phyloP scores from a whole-genome alignment of 2,888 invertebrate species.

The Dendrolimus houi region DNA sequence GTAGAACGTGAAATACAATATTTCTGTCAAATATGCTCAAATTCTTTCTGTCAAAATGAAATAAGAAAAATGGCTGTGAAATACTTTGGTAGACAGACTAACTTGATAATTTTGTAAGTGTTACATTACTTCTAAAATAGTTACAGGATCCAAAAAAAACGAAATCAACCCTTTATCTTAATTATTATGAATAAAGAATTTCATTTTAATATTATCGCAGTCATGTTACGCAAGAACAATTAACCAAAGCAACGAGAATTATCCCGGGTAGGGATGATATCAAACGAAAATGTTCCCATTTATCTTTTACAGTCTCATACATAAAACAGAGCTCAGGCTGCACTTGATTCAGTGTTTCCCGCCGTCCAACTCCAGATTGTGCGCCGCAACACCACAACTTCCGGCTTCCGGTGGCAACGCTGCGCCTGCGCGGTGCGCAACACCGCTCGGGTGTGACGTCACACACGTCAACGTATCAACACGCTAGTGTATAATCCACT shows the following conservation, averaged over 20 bases:
- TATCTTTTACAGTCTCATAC: conserved; percentile 57
- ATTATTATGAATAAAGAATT: too few relatives aligned
- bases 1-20: too few relatives aligned
- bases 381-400: conserved; percentile 69
- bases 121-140: too few relatives aligned
- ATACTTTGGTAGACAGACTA: too few relatives aligned
- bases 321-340: conserved; percentile 59
- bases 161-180: too few relatives aligned
- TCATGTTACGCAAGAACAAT: conserved; percentile 7
- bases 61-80: too few relatives aligned
- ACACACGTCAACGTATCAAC: conserved; percentile 27
- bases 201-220: too few relatives aligned
- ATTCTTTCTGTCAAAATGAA: too few relatives aligned
- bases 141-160: too few relatives aligned
- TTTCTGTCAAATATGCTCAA: too few relatives aligned
- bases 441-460: conserved; percentile 42
- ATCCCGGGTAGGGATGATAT: conserved; percentile 27
- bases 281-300: conserved; percentile 48
- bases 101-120: too few relatives aligned
- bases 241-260: conserved; percentile 28
- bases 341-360: conserved; percentile 73
- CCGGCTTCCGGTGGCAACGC: conserved; percentile 61
- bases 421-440: conserved; percentile 57
- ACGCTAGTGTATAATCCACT: background rate
- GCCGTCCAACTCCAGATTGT: conserved; percentile 71